phyloP scores from a whole-genome alignment of 2,113 vertebrate genomes.

The Marmota monax region DNA sequence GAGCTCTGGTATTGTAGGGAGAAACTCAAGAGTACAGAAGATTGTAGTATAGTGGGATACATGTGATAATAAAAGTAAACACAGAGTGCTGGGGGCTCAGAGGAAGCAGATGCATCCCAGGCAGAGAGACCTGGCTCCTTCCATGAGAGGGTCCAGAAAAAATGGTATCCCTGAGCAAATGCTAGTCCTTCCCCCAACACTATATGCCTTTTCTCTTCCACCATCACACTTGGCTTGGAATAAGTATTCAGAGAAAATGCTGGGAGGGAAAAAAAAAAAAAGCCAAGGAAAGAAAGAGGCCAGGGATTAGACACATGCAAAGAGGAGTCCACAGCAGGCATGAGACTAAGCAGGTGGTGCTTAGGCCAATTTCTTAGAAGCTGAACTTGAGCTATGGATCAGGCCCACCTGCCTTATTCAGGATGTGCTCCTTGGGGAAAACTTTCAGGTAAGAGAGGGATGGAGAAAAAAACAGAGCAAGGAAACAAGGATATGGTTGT shows the following conservation, averaged over 20 bases:
- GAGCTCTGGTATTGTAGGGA: not conserved
- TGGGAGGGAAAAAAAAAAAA: not conserved
- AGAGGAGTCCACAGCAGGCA: not conserved
- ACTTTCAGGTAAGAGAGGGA: not conserved
- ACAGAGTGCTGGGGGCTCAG: not conserved
- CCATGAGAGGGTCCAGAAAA: not conserved
- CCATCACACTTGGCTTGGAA: not conserved
- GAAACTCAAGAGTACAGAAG: not conserved
- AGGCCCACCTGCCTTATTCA: not conserved
- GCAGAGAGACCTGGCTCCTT: not conserved
- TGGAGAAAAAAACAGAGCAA: not conserved
- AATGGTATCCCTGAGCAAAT: not conserved
- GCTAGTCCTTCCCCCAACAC: not conserved
- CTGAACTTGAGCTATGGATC: not conserved
- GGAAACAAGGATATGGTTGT: not conserved
- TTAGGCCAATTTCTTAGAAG: not conserved
- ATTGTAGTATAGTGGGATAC: not conserved
- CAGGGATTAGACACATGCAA: not conserved
- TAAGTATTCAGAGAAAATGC: not conserved
- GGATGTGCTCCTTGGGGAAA: not conserved
- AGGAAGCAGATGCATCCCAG: not conserved
- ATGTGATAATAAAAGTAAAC: not conserved
- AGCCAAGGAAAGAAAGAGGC: not conserved
- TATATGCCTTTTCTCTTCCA: not conserved
- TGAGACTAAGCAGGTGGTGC: not conserved